Evolutionary conservation across 2,888 invertebrate species (phyloP).

Genomic region (Heterodera filipjevi): DNA sequence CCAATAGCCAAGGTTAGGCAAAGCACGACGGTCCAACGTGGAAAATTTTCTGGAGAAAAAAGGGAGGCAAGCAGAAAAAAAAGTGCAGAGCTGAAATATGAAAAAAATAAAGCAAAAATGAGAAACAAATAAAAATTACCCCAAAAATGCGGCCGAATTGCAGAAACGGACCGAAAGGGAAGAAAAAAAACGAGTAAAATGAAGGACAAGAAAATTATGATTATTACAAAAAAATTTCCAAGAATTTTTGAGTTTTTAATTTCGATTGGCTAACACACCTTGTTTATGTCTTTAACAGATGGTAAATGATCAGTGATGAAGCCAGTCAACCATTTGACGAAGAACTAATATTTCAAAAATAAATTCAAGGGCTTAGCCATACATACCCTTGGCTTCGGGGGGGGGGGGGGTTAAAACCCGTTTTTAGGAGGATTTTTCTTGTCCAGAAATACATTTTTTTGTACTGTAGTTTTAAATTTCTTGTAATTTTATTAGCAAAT

Average conservation of each 20-base stretch:
- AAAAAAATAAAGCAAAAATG: conserved; percentile 45
- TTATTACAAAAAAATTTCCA: no score
- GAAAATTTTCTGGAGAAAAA: conserved; percentile 39
- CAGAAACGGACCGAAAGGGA: conserved; percentile 46
- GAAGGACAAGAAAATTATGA: no score
- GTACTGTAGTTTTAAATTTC: no score
- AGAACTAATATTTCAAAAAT: conserved; percentile 29
- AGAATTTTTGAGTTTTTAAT: neutral
- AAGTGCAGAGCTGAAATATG: conserved; percentile 33
- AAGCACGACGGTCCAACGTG: conserved; percentile 38
- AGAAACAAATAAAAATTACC: conserved; percentile 30
- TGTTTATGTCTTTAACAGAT: conserved; percentile 22
- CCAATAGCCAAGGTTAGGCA: conserved; percentile 39
- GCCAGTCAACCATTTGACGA: conserved; percentile 38
- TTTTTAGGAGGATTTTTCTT: no score
- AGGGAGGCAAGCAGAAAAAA: conserved; percentile 48
- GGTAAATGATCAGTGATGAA: conserved; percentile 30
- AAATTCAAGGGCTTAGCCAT: no score
- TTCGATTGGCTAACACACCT: conserved; percentile 24
- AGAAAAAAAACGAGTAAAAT: no score
- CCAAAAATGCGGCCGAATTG: conserved; percentile 53
- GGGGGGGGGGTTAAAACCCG: no score
- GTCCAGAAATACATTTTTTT: no score
- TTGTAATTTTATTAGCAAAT: no score
- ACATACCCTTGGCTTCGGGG: no score